phyloP scores from a whole-genome alignment of 2,888 invertebrate genomes.

The Lithophane semibrunnea region DNA sequence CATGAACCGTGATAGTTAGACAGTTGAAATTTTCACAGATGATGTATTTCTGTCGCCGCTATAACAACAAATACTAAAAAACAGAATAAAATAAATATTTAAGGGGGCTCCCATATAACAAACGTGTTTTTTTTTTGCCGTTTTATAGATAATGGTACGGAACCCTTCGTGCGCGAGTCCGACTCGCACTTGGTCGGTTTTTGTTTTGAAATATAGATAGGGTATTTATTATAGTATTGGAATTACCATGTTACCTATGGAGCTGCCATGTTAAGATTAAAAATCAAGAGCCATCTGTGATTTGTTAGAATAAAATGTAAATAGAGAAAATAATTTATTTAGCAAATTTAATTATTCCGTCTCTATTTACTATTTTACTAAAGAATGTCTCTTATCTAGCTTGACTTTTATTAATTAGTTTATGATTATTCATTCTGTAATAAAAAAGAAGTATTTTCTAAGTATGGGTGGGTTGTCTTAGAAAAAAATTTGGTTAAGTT shows the following conservation, averaged over 20 bases:
- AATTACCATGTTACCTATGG: background rate
- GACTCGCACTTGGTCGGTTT: too few relatives aligned
- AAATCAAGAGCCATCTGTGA: background rate
- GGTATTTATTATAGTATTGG: background rate
- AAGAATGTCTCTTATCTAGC: background rate
- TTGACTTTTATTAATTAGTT: background rate
- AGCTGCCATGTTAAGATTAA: background rate
- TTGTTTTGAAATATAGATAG: background rate
- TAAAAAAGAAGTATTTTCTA: background rate
- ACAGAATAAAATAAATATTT: too few relatives aligned
- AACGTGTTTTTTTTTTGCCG: too few relatives aligned
- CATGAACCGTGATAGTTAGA: too few relatives aligned
- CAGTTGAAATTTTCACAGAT: too few relatives aligned
- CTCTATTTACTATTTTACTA: background rate
- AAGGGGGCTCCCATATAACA: too few relatives aligned
- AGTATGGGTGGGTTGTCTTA: background rate
- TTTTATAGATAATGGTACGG: too few relatives aligned
- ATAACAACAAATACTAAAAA: too few relatives aligned
- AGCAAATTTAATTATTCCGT: background rate
- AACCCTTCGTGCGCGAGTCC: too few relatives aligned
- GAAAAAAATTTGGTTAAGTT: background rate
- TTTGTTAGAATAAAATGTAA: background rate
- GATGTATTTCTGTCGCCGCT: too few relatives aligned
- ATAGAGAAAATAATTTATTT: background rate
- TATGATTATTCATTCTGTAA: background rate